Evolutionary conservation across 1,140 invertebrate species (phyloP), one percentile per base, ranked within the genome.

Genomic region (Euura lappo): DNA sequence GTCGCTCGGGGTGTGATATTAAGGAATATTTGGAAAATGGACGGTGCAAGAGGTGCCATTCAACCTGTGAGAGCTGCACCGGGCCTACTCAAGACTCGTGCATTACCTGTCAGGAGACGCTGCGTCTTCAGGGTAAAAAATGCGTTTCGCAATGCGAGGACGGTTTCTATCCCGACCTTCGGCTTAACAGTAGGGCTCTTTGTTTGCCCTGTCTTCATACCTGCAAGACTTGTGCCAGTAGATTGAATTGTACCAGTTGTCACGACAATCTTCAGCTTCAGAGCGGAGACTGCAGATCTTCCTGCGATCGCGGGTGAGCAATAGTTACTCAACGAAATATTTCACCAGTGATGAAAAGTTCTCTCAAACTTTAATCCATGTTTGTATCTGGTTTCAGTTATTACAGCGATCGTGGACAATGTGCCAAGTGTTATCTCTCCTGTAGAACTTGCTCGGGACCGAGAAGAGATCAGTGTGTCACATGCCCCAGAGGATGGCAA

Each of bases 391-490:
- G 44, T 79, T 79, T 79, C 71, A 95, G 95, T 44, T 96, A 94
- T 84, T 96, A 95, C 85, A 95, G 93, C 75, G 94, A 96, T 81
- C 90, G 93, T 13, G 94, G 94, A 43, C 90, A 92, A 42, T 97
- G 95, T 81, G 88, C 92, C 65, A 93, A 94, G 78, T 97, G 95
- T 84, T 94, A 96, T 81, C 86, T 94, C 13, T 93, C 93, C 44
- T 97, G 96, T 83, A 91, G 92, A 77, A 94, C 94, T 2, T 98
- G 96, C 84, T 92, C 87, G 80, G 95, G 91, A 0, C 94, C 94
- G 1, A 88, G 93, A 42, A 89, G 93, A 44, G 93, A 95, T 83
- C 93, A 97, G 81, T 97, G 96, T 85, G 93, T 96, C 0, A 92
- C 91, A 10, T 97, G 96, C 87, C 93, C 93, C 0, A 82, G 86